Evolutionary conservation across 2,797 vertebrate species (phyloP), one percentile per base, ranked within the genome.

Genomic region (Ctenochaetus hawaiiensis): DNA sequence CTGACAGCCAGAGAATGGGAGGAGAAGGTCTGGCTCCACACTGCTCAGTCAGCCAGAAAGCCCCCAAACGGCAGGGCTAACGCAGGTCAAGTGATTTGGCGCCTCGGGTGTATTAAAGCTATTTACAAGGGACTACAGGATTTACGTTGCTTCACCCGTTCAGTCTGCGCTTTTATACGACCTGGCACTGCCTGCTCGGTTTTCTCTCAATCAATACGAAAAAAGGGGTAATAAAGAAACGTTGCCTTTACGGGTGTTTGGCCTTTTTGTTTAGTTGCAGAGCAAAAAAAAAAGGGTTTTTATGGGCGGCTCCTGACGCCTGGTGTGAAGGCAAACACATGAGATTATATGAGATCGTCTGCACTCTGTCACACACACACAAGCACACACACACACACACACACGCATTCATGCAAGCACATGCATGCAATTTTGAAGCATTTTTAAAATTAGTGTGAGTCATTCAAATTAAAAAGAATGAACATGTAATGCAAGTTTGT

Each of bases 81-180:
- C 92, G 86, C 85, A 92, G 96, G 96, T 97, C 96, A 97, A 97
- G 96, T 95, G 96, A 95, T 95, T 96, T 94, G 96, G 96, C 96
- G 96, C 96, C 96, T 96, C 47, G 79, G 86, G 95, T 93, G 95
- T 94, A 96, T 96, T 95, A 95, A 96, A 96, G 94, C 95, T 93
- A 88, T 96, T 96, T 95, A 93, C 92, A 92, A 95, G 90, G 80
- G 93, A 90, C 94, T 93, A 87, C 92, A 95, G 94, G 94, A 94
- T 95, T 95, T 95, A 92, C 80, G 86, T 91, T 73, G 87, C 91
- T 91, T 89, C 90, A 80, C 87, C 82, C 86, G 69, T 83, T 86
- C 67, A 72, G 82, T 75, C 87, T 92, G 89, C 58, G 74, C 81
- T 91, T 92, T 94, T 94, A 94, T 93, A 92, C 66, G 92, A 89